These are phyloP conservation scores for Zoanthus sansibaricus DNA, from an alignment of 92 coral and sea anemone genomes.

Conservation along the genomic window DNA sequence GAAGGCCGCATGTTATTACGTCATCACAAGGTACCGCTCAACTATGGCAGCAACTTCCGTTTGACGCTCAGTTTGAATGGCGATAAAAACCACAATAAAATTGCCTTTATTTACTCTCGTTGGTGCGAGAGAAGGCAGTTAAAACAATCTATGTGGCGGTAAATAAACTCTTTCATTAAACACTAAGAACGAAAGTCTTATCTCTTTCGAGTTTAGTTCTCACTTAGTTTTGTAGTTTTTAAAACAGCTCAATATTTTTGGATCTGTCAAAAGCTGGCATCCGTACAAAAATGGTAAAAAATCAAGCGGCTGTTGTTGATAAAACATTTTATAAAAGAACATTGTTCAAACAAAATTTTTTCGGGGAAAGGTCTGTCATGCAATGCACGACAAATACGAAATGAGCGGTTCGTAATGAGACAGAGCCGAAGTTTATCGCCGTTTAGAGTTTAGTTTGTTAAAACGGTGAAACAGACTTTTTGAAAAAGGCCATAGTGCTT, in stretches of 20 bases:
- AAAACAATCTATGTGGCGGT: not conserved
- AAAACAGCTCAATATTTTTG: not conserved
- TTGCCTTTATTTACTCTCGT: slow-evolving; percentile 7
- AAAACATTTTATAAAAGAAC: not conserved
- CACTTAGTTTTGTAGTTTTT: not conserved
- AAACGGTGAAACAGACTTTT: not conserved
- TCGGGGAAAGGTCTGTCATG: not conserved
- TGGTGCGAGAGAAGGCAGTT: not conserved
- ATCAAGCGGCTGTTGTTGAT: not conserved
- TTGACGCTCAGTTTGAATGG: slow-evolving; percentile 36
- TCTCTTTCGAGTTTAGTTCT: not conserved
- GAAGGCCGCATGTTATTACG: slow-evolving; percentile 63
- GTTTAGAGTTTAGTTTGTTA: no score
- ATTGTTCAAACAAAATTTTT: not conserved
- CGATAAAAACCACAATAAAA: slow-evolving; percentile 29
- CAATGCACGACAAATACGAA: not conserved
- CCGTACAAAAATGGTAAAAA: slow-evolving; percentile 9
- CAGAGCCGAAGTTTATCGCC: no score
- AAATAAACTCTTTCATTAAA: not conserved
- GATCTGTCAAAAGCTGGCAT: slow-evolving; percentile 11
- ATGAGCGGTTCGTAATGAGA: not conserved
- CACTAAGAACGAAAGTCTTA: not conserved
- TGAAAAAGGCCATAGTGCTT: not conserved
- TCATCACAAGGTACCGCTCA: slow-evolving; percentile 48
- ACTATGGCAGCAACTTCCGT: slow-evolving; percentile 51